These are phyloP conservation scores for Heterotilapia buettikoferi DNA, from an alignment of 2,113 vertebrate species.

Conservation along the genomic window DNA sequence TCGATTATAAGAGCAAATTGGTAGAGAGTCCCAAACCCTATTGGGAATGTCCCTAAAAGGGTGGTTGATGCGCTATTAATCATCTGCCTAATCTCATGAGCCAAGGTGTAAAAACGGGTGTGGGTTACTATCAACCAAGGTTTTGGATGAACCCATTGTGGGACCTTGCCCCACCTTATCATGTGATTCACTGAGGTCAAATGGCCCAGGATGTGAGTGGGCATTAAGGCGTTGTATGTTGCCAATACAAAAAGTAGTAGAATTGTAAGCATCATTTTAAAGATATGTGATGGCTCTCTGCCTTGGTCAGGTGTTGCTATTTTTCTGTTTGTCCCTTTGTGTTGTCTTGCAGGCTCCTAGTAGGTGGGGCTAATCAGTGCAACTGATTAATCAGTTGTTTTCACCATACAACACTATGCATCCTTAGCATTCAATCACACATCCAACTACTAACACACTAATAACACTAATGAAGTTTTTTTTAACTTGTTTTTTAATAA, in stretches of 20 bases:
- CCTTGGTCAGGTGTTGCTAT: neutral
- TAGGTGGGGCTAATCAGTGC: neutral
- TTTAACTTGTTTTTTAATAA: neutral
- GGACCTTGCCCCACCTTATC: neutral
- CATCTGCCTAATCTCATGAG: neutral
- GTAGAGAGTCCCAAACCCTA: neutral
- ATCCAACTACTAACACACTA: neutral
- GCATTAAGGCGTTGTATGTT: neutral
- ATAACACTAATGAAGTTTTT: neutral
- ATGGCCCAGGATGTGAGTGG: neutral
- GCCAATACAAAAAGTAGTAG: neutral
- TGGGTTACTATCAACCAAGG: neutral
- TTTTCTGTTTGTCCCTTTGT: neutral
- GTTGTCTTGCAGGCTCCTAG: neutral
- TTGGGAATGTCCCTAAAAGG: neutral
- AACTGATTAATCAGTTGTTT: neutral
- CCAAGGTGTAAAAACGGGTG: neutral
- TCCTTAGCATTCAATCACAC: neutral
- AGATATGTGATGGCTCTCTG: neutral
- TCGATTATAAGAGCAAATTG: neutral
- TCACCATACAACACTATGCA: neutral
- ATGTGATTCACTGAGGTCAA: neutral
- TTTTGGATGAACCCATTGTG: neutral
- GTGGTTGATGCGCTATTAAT: fast-evolving
- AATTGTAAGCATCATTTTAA: neutral